Evolutionary conservation across 2,113 vertebrate species (phyloP).

Genomic region (Mormyrus iriodes): DNA sequence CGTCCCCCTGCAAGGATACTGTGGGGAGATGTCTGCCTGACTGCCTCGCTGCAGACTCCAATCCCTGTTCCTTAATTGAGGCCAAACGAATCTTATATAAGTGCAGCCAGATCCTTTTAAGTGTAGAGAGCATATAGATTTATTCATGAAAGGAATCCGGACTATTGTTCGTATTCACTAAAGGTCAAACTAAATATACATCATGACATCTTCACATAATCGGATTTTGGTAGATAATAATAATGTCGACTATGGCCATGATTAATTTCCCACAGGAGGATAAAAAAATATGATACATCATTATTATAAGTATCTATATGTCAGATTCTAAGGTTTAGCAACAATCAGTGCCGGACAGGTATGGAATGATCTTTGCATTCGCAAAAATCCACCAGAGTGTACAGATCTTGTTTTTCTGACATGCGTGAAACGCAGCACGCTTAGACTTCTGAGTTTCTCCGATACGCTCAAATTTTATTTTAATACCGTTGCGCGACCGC

Average conservation of each 20-base stretch:
- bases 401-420: neutral
- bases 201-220: neutral
- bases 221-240: neutral
- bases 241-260: neutral
- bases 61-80: neutral
- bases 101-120: neutral
- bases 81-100: constrained; percentile 8
- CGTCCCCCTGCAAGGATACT: neutral
- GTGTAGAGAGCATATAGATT: neutral
- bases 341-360: neutral
- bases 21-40: neutral
- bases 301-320: neutral
- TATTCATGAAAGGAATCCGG: neutral
- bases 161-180: neutral
- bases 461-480: neutral
- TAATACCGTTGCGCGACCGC: neutral
- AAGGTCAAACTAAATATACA: neutral
- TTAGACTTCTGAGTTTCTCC: neutral
- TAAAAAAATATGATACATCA: neutral
- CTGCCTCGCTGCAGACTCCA: neutral
- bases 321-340: neutral
- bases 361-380: neutral
- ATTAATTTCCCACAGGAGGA: constrained; percentile 6
- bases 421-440: neutral
- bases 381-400: neutral